Evolutionary conservation across 2,797 vertebrate species (phyloP).

Genomic region (Propithecus deckenii): DNA sequence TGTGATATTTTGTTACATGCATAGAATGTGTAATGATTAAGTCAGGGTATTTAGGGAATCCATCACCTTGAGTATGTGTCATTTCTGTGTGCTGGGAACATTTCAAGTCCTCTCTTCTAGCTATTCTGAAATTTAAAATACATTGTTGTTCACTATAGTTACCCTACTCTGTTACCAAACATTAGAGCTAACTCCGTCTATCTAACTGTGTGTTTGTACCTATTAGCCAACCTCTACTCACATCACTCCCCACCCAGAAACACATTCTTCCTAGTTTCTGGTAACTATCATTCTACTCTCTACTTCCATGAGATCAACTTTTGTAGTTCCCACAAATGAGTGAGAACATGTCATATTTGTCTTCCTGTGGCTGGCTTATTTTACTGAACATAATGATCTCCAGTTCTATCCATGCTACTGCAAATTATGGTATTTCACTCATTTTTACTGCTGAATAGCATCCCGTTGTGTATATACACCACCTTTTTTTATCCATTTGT

Average conservation of each 20-base stretch:
- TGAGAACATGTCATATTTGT: not conserved
- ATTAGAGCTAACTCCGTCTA: not conserved
- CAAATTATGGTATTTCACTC: not conserved
- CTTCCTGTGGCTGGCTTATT: not conserved
- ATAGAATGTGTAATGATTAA: not conserved
- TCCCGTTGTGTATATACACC: not conserved
- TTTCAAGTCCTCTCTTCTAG: not conserved
- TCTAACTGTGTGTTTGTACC: not conserved
- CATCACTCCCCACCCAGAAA: not conserved
- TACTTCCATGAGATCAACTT: not conserved
- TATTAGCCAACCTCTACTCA: not conserved
- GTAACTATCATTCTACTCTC: not conserved
- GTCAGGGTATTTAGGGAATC: not conserved
- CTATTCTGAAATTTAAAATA: not conserved
- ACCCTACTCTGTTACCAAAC: not conserved
- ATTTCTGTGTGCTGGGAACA: too few species aligned
- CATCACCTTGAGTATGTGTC: not conserved
- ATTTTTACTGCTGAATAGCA: not conserved
- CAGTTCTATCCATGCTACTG: not conserved
- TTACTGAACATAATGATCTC: not conserved
- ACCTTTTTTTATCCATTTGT: not conserved
- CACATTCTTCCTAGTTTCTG: not conserved
- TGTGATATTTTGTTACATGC: not conserved
- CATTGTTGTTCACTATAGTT: not conserved
- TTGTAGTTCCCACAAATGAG: not conserved